Conservation (phyloP, 1,140 invertebrate genomes). For the Vanessa atalanta region DNA sequence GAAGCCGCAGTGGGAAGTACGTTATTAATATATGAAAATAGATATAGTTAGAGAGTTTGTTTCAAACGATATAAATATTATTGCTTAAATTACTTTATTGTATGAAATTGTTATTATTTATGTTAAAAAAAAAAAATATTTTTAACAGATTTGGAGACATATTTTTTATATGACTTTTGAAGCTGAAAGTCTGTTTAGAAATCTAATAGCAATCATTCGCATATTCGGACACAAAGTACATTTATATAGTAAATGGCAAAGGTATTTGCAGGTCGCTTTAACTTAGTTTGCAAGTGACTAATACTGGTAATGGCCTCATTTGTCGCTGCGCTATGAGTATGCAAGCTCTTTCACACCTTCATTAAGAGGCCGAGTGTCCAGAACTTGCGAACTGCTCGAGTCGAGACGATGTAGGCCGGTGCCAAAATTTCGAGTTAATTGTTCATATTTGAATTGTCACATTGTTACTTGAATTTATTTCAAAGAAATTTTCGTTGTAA, state of each 20-base stretch:
- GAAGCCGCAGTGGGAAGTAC: too few species aligned
- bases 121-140: too few species aligned
- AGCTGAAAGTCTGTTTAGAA: not conserved
- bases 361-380: slow-evolving; percentile 53
- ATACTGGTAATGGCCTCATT: slow-evolving; percentile 49
- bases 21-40: too few species aligned
- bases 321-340: slow-evolving; percentile 50
- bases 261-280: slow-evolving; percentile 30
- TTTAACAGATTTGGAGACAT: too few species aligned
- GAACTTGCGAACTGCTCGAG: slow-evolving; percentile 47
- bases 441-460: slow-evolving; percentile 40
- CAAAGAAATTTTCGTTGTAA: slow-evolving; percentile 3
- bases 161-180: too few species aligned
- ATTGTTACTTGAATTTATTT: slow-evolving; percentile 25
- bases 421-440: slow-evolving; percentile 55
- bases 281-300: slow-evolving; percentile 43
- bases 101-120: too few species aligned
- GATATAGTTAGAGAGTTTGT: too few species aligned
- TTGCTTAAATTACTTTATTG: too few species aligned
- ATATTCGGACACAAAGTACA: slow-evolving; percentile 16
- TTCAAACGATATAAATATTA: too few species aligned
- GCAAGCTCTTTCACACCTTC: slow-evolving; percentile 51
- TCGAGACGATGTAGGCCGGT: slow-evolving; percentile 44
- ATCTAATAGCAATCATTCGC: not conserved
- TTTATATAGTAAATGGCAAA: slow-evolving; percentile 24